A percentile compares a stretch with the other conserved stretches of the same genome.
Evolutionary conservation across 1,140 invertebrate species (phyloP).

Genomic region (Aphelinus certus): DNA sequence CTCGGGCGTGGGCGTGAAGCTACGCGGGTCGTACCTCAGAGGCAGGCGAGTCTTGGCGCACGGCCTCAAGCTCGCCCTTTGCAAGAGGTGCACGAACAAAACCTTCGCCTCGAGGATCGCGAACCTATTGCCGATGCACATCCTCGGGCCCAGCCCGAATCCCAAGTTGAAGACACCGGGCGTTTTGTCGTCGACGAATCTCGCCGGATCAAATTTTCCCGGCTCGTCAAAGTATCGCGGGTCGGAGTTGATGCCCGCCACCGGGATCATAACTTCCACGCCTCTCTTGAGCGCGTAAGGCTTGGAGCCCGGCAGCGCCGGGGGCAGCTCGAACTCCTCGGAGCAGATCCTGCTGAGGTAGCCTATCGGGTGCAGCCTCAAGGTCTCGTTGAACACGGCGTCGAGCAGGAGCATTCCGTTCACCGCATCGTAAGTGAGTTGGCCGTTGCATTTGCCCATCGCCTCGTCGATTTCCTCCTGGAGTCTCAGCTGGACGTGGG

Average conservation of each 20-base stretch:
- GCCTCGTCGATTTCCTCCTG: conserved; percentile 67
- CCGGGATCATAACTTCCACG: conserved; percentile 48
- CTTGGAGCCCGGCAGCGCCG: conserved; percentile 17
- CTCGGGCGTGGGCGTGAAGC: neutral
- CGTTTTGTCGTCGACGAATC: conserved; percentile 56
- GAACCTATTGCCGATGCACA: conserved; percentile 9
- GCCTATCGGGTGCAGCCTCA: conserved; percentile 63
- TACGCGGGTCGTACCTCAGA: neutral
- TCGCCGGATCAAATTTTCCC: conserved; percentile 61
- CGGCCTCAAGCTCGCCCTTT: neutral
- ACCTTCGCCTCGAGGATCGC: conserved; percentile 40
- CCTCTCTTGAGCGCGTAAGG: neutral
- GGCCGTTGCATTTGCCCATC: conserved; percentile 42
- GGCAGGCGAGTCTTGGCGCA: conserved; percentile 3
- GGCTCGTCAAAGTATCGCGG: conserved; percentile 58
- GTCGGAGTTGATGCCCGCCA: conserved; percentile 59
- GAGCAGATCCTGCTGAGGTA: conserved; percentile 6
- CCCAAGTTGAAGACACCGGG: conserved; percentile 46
- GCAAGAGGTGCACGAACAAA: conserved; percentile 37
- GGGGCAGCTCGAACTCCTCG: conserved; percentile 19
- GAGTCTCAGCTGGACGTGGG: conserved; percentile 70
- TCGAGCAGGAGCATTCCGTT: conserved; percentile 63
- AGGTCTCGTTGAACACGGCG: conserved; percentile 66
- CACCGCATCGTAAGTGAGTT: conserved; percentile 59
- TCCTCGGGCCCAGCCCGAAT: conserved; percentile 43